Conservation (phyloP, 2,797 vertebrate species). For the Pagetopsis macropterus region DNA sequence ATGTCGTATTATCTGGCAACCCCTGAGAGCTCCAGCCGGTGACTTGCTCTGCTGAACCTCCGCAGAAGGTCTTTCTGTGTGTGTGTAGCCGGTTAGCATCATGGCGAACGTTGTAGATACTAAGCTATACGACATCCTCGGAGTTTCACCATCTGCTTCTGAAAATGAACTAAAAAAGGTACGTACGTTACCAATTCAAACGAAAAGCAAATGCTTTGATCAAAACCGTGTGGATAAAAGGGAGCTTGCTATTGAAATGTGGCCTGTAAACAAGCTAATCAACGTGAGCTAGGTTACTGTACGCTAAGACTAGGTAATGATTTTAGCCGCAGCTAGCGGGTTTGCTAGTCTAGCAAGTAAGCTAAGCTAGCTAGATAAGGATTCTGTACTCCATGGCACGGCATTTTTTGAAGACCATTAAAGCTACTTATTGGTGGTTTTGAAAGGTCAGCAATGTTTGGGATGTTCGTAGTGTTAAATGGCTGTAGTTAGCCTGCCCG, state of each 20-base stretch:
- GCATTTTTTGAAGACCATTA: neutral
- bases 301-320: slow-evolving; percentile 43
- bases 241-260: slow-evolving; percentile 33
- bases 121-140: slow-evolving; percentile 95
- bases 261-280: slow-evolving; percentile 66
- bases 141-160: slow-evolving; percentile 91
- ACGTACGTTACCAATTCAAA: neutral
- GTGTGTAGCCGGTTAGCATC: slow-evolving; percentile 76
- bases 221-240: neutral
- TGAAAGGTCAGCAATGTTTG: accelerated
- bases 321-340: slow-evolving; percentile 20
- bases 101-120: slow-evolving; percentile 96
- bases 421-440: accelerated
- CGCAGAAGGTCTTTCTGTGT: slow-evolving; percentile 67
- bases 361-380: slow-evolving; percentile 15
- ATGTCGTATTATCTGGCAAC: slow-evolving; percentile 55
- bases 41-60: slow-evolving; percentile 64
- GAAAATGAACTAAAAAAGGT: slow-evolving; percentile 98
- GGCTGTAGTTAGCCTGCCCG: neutral
- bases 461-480: accelerated
- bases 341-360: slow-evolving; percentile 35
- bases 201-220: neutral
- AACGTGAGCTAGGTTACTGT: slow-evolving; percentile 45
- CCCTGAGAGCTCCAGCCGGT: slow-evolving; percentile 51
- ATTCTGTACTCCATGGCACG: neutral